Percentiles rank a stretch among this genome's conserved stretches.
These are phyloP conservation scores for Acipenser oxyrinchus DNA, from an alignment of 2,797 vertebrate genomes.

Conservation along the genomic window DNA sequence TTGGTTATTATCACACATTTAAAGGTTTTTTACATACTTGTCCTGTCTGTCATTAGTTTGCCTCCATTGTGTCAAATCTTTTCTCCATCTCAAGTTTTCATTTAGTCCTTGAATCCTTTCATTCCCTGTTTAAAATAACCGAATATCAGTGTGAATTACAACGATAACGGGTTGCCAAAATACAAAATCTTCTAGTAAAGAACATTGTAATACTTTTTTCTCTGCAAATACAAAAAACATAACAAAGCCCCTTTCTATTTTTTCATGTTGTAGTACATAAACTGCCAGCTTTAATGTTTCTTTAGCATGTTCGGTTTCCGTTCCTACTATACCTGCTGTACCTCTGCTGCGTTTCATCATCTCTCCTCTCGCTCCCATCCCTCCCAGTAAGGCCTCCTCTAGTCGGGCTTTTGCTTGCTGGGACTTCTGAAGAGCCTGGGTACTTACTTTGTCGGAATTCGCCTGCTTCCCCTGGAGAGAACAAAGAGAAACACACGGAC, in stretches of 20 bases:
- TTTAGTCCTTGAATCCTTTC: constrained; percentile 75
- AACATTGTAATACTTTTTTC: too few species aligned
- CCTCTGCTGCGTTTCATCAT: constrained; percentile 92
- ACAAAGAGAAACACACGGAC: constrained; percentile 14
- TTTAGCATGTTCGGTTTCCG: too few species aligned
- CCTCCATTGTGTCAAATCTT: constrained; percentile 95
- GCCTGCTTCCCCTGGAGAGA: constrained; percentile 72
- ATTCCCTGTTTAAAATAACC: constrained; percentile 54
- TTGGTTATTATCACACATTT: neutral
- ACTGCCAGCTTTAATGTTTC: too few species aligned
- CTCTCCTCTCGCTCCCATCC: constrained; percentile 88
- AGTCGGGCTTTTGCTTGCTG: constrained; percentile 86
- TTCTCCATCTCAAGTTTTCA: constrained; percentile 92
- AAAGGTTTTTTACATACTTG: constrained; percentile 66
- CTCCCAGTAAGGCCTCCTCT: constrained; percentile 86
- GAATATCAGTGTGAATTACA: too few species aligned
- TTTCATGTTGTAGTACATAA: too few species aligned
- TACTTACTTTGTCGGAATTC: constrained; percentile 91
- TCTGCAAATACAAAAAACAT: too few species aligned
- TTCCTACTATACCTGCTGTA: constrained; percentile 41
- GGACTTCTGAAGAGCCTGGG: constrained; percentile 89
- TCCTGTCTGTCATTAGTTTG: constrained; percentile 90
- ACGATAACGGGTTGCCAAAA: too few species aligned
- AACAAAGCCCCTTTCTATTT: too few species aligned
- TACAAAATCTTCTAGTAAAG: too few species aligned